Base-by-base conservation (phyloP, 2,797 vertebrate species). In the Sparidentex hasta region DNA sequence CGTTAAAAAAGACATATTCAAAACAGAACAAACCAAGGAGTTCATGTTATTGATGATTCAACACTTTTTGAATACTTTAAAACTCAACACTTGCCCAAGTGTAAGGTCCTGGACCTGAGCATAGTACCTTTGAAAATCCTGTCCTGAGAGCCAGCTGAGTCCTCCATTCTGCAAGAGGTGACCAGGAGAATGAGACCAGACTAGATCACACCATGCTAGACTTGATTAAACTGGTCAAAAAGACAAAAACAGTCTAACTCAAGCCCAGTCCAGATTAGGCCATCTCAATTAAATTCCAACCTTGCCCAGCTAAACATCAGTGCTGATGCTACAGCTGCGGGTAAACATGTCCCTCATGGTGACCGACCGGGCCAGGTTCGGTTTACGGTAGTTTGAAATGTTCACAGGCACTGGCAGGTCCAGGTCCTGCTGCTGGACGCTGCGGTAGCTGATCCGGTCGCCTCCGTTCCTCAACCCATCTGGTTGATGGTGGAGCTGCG, bases 301-400 rank as follows among this genome's bases (percentile, higher is more conserved):
- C 43, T 52, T 12, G 5, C 27, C 21, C 56, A 47, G 83, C 96
- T 96, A 99, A 79, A 99, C 98, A 1, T 99, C 98, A 0, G 98
- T 99, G 95, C 98, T 99, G 92, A 99, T 96, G 92, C 98, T 99
- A 72, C 97, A 97, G 95, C 97, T 99, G 74, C 98, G 96, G 9
- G 96, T 95, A 88, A 99, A 98, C 85, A 97, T 97, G 79, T 98
- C 97, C 16, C 97, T 96, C 98, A 99, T 98, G 93, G 98, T 98
- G 7, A 97, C 95, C 0, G 98, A 96, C 41, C 98, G 96, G 87
- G 95, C 96, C 56, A 98, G 97, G 89, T 98, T 97, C 68, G 98
- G 97, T 0, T 97, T 96, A 84, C 97, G 96, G 90, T 98, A 95
- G 92, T 92, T 96, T 75, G 92, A 87, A 63, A 97, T 92, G 59